Conservation (phyloP, 2,888 invertebrate species). For the Hydroisotoma schaefferi region DNA sequence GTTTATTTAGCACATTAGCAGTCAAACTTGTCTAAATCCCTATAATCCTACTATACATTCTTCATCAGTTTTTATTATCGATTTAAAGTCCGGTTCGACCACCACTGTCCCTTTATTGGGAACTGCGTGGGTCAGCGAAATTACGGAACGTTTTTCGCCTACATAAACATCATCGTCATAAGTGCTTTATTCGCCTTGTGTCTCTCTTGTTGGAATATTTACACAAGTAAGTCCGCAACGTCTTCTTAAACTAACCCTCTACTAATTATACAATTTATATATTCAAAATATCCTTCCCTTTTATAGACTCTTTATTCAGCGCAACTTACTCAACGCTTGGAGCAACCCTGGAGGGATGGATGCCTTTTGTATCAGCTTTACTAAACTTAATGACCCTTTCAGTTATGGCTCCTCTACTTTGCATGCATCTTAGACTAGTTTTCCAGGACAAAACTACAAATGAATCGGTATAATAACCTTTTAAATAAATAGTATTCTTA, state of each 20-base stretch:
- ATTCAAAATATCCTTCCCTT: not conserved
- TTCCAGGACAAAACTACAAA: constrained; percentile 10
- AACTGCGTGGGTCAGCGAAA: constrained; percentile 22
- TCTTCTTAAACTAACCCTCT: not conserved
- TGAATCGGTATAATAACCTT: no score
- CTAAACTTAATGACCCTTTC: no score
- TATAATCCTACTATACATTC: not conserved
- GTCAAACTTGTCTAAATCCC: not conserved
- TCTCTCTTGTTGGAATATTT: not conserved
- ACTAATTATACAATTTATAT: not conserved
- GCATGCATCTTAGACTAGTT: not conserved
- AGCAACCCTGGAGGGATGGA: no score
- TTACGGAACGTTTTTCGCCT: constrained; percentile 10
- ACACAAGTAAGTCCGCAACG: constrained; percentile 5
- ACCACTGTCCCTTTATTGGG: constrained; percentile 20
- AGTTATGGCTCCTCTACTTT: not conserved
- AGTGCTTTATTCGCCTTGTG: not conserved
- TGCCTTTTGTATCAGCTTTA: no score
- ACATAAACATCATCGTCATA: not conserved
- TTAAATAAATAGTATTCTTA: no score
- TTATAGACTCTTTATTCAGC: not conserved
- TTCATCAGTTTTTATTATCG: not conserved
- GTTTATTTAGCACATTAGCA: not conserved
- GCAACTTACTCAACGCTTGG: no score
- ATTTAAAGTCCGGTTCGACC: constrained; percentile 7